Evolutionary conservation across 2,888 invertebrate genomes (phyloP), one percentile per base, ranked within the genome.

Genomic region (Cyclophora punctaria): DNA sequence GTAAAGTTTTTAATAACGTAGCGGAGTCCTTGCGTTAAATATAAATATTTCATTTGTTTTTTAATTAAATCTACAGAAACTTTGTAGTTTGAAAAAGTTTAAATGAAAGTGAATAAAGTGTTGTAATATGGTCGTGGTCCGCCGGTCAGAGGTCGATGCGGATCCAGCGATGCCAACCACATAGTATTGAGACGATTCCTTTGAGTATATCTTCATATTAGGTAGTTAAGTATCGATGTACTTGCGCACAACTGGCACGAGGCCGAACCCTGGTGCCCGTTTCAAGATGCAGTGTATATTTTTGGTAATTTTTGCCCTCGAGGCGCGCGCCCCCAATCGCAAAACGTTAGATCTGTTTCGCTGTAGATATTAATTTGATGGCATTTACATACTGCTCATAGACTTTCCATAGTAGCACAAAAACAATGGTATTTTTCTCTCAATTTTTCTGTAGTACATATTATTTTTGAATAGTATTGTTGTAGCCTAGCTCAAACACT

Each of bases 161-260:
- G 20, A 20, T 20, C 20, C 20, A 7, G 7, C 77, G 81, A 75
- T 78, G 84, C 83, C 84, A 83, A 82, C 76, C 82, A 74, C 74
- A 80, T 80, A 85, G 80, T 83, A 84, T 85, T 80, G 78, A 79
- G 47, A 75, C 63, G 61, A 80, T 79, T 79, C 75, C 79, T 78
- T 69, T 69, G 70, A 58, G 75, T 75, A 73, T 74, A 77, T 75
- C 78, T 83, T 80, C 69, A 73, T 83, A 76, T 37, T 37, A 37
- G 4, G 75, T 81, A 71, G 75, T 59, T 83, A 83, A 80, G 80
- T 80, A 20, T 20, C 74, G 66, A 71, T 72, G 75, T 80, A 80
- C 75, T 80, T 78, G 82, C 83, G 85, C 86, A 85, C 83, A 83
- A 83, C 59, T 52, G 59, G 48, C 49, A 48, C 43, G 48, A 41